phyloP scores from a whole-genome alignment of 2,888 invertebrate genomes.

The Sussaba pulchella region DNA sequence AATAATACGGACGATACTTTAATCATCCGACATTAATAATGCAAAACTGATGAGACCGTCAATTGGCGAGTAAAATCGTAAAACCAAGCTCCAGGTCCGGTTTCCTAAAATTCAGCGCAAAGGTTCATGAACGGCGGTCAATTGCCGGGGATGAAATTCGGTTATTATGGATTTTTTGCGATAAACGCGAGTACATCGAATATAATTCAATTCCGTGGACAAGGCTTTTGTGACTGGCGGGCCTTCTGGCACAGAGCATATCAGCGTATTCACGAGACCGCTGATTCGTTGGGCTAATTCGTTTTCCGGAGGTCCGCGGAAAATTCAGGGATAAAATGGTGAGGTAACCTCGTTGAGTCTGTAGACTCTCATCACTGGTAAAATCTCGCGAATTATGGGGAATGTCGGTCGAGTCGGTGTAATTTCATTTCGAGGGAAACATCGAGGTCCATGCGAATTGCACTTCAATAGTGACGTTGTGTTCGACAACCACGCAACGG shows the following conservation, averaged over 20 bases:
- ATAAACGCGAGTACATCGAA: constrained; percentile 24
- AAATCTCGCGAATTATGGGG: constrained; percentile 8
- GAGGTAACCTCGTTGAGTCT: not conserved
- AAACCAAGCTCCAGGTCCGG: not conserved
- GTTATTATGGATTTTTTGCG: constrained; percentile 36
- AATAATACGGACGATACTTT: constrained; percentile 3
- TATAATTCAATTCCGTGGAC: constrained; percentile 34
- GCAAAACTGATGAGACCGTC: constrained; percentile 42
- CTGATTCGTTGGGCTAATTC: constrained; percentile 31
- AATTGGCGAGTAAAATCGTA: constrained; percentile 28
- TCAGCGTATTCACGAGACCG: not conserved
- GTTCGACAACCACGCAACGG: not conserved
- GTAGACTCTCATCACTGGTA: not conserved
- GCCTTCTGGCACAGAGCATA: constrained; percentile 1
- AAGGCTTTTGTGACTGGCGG: constrained; percentile 15
- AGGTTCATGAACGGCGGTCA: constrained; percentile 2
- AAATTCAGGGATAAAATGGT: constrained; percentile 15
- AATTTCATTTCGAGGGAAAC: constrained; percentile 11
- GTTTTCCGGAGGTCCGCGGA: constrained; percentile 16
- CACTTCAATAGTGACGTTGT: not conserved
- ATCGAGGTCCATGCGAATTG: not conserved
- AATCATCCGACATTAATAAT: constrained; percentile 42
- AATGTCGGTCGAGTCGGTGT: not conserved
- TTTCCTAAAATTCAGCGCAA: not conserved
- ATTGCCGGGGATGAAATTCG: constrained; percentile 38